phyloP scores from a whole-genome alignment of 2,888 invertebrate genomes.

The Teinopalpus imperialis region DNA sequence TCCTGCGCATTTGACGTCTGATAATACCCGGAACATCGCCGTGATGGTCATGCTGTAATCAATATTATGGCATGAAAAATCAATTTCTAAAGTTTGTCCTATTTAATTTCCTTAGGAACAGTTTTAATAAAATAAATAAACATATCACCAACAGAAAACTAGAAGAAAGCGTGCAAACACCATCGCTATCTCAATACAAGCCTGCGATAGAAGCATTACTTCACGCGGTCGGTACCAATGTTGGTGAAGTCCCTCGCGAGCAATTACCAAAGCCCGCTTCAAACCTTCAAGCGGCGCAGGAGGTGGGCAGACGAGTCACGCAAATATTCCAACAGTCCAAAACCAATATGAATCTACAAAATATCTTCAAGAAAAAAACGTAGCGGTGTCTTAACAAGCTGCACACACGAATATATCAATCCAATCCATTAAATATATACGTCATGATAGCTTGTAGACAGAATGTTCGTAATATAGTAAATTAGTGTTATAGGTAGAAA shows the following conservation, averaged over 20 bases:
- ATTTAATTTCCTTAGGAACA: too few relatives aligned
- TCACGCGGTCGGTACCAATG: slow-evolving; percentile 48
- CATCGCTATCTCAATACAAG: slow-evolving; percentile 57
- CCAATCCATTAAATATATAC: too few relatives aligned
- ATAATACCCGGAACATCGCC: too few relatives aligned
- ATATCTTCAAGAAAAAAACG: slow-evolving; percentile 77
- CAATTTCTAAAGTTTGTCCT: too few relatives aligned
- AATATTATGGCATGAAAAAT: too few relatives aligned
- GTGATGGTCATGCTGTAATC: too few relatives aligned
- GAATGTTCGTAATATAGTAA: slow-evolving; percentile 1
- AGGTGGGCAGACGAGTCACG: slow-evolving; percentile 70
- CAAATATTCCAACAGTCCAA: slow-evolving; percentile 76
- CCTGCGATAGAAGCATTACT: slow-evolving; percentile 66
- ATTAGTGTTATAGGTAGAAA: slow-evolving; percentile 5
- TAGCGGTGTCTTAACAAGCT: slow-evolving; percentile 40
- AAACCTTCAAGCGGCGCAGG: slow-evolving; percentile 64
- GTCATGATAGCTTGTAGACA: not conserved
- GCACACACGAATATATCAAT: too few relatives aligned
- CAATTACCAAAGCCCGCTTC: slow-evolving; percentile 44
- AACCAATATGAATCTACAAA: slow-evolving; percentile 70
- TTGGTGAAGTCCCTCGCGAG: slow-evolving; percentile 31
- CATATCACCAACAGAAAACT: slow-evolving; percentile 56
- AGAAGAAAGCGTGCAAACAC: slow-evolving; percentile 64
- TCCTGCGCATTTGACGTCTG: too few relatives aligned
- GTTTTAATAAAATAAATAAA: too few relatives aligned